Conservation (phyloP, 2,888 invertebrate species). For the Polylopha cassiicola region DNA sequence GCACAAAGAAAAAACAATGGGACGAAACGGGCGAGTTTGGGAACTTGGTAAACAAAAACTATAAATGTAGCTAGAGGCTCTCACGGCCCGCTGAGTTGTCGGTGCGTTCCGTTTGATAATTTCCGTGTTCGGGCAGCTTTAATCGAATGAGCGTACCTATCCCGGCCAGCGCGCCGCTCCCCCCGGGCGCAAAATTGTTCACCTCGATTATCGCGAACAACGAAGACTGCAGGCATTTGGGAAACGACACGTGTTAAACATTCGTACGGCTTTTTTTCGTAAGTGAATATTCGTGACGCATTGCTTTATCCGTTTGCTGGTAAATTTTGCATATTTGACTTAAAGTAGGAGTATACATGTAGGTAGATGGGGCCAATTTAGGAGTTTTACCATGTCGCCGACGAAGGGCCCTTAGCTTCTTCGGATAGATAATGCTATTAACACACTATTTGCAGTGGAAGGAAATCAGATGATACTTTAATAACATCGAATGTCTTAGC, state of each 20-base stretch:
- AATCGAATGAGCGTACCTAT: constrained; percentile 64
- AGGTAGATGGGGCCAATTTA: too few species aligned
- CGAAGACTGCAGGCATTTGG: constrained; percentile 39
- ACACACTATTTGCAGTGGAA: too few species aligned
- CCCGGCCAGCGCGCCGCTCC: constrained; percentile 25
- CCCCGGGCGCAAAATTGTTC: constrained; percentile 46
- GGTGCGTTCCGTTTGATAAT: constrained; percentile 75
- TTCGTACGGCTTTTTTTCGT: constrained; percentile 16
- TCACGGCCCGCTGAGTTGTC: constrained; percentile 67
- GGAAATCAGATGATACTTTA: too few species aligned
- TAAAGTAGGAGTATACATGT: too few species aligned
- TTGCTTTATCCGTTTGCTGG: too few species aligned
- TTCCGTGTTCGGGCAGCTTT: constrained; percentile 70
- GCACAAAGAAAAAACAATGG: constrained; percentile 42
- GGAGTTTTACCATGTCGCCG: too few species aligned
- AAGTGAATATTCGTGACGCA: too few species aligned
- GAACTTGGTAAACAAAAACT: constrained; percentile 74
- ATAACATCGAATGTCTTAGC: too few species aligned
- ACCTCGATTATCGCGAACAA: constrained; percentile 51
- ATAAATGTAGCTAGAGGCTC: constrained; percentile 61
- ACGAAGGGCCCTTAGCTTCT: too few species aligned
- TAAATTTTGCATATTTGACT: too few species aligned
- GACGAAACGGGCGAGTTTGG: constrained; percentile 56
- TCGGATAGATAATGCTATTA: too few species aligned
- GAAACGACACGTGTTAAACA: constrained; percentile 32